Conservation (phyloP, 1,140 invertebrate species). For the Phymastichus coffea region DNA sequence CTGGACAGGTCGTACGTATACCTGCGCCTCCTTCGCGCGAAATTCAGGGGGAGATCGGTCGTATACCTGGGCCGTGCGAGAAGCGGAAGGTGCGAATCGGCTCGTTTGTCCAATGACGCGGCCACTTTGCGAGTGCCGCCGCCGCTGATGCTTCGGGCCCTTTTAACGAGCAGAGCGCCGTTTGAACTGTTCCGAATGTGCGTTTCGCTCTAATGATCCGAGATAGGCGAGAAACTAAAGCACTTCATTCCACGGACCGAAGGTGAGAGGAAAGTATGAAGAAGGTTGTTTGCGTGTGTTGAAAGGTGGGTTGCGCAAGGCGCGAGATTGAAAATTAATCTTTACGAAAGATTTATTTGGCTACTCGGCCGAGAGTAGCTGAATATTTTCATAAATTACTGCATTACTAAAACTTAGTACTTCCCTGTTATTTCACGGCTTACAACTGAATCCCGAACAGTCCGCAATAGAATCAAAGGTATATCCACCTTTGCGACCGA, state of each 20-base stretch:
- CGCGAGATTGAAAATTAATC: slow-evolving; percentile 12
- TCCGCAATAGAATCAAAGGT: too few species aligned
- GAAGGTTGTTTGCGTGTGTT: not conserved
- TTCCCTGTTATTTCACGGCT: too few species aligned
- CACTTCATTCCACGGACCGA: slow-evolving; percentile 41
- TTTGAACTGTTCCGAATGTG: slow-evolving; percentile 24
- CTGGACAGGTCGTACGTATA: too few species aligned
- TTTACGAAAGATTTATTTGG: too few species aligned
- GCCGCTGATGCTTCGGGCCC: too few species aligned
- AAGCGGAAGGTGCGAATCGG: slow-evolving; percentile 39
- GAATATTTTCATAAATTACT: too few species aligned
- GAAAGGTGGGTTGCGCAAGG: slow-evolving; percentile 18
- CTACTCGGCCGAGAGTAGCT: too few species aligned
- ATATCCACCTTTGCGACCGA: too few species aligned
- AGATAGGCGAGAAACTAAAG: slow-evolving; percentile 32
- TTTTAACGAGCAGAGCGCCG: slow-evolving; percentile 12
- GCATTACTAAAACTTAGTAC: too few species aligned
- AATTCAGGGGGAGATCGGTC: not conserved
- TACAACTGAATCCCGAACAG: too few species aligned
- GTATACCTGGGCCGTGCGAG: not conserved
- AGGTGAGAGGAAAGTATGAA: slow-evolving; percentile 1
- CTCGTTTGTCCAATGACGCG: slow-evolving; percentile 32
- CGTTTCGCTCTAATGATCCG: slow-evolving; percentile 17
- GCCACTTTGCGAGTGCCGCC: not conserved
- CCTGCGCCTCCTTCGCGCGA: too few species aligned